Evolutionary conservation across 2,888 invertebrate genomes (phyloP), one percentile per base, ranked within the genome.

Genomic region (Pammene aurita): DNA sequence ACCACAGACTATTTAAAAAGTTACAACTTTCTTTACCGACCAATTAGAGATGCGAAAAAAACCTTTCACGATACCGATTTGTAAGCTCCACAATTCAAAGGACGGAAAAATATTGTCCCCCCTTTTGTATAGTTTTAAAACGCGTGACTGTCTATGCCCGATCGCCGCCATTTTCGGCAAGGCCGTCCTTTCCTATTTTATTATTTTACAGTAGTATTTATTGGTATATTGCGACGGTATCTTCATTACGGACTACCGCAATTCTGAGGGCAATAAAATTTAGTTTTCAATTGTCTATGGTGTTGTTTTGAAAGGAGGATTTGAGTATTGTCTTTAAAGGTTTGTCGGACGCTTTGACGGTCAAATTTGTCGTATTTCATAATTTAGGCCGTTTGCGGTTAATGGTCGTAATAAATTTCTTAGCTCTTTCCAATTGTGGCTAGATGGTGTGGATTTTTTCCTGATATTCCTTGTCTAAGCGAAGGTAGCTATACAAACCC

Each of bases 181-280:
- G 72, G 73, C 62, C 69, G 66, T 67, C 60, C 70, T 72, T 72
- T 84, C 77, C 77, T 74, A 72, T 74, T 72, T 76, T 76, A 82
- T 81, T 83, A 84, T 80, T 82, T 83, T 86, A 87, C 89, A 79
- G 89, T 89, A 89, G 89, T 88, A 76, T 80, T 81, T 82, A 83
- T 88, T 83, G 80, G 83, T 86, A 80, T 84, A 84, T 86, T 85
- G 84, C 81, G 82, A 82, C 84, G 80, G 77, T 81, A 80, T 81
- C 77, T 80, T 87, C 82, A 87, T 88, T 79, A 78, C 70, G 76
- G 75, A 82, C 81, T 84, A 88, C 89, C 85, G 84, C 88, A 85
- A 81, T 80, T 74, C 77, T 80, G 78, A 76, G 75, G 75, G 76
- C 71, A 76, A 74, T 77, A 76, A 77, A 78, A 78, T 74, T 75